Conservation (phyloP, 2,888 invertebrate genomes). For the Drosophila melanosoma region DNA sequence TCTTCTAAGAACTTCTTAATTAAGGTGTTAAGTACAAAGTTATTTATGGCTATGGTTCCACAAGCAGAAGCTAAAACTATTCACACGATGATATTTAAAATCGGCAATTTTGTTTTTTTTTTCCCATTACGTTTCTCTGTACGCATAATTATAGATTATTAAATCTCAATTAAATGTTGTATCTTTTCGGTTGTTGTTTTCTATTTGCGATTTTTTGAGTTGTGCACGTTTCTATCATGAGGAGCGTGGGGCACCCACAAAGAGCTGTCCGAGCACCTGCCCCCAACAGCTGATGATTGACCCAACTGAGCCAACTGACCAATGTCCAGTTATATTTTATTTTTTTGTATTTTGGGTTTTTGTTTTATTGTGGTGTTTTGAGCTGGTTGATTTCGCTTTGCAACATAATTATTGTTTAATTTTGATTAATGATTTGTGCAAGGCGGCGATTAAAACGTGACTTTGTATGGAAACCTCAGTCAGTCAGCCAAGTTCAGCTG, state of each 20-base stretch:
- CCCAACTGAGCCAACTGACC: conserved; percentile 29
- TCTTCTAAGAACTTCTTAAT: conserved; percentile 35
- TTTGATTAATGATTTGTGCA: conserved; percentile 79
- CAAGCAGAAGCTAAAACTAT: conserved; percentile 44
- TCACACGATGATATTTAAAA: conserved; percentile 69
- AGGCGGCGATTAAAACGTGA: conserved; percentile 77
- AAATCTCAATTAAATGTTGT: conserved; percentile 74
- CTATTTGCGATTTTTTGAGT: conserved; percentile 23
- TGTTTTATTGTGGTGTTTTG: conserved; percentile 31
- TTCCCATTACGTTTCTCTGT: conserved; percentile 13
- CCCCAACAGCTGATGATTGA: conserved; percentile 41
- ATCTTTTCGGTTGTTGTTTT: conserved; percentile 31
- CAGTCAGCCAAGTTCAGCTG: conserved; percentile 22
- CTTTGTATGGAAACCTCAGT: conserved; percentile 60
- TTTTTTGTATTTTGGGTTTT: conserved; percentile 31
- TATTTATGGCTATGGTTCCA: neutral
- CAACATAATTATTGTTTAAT: conserved; percentile 78
- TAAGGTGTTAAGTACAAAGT: conserved; percentile 12
- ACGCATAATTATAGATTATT: conserved; percentile 76
- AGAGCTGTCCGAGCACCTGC: conserved; percentile 41
- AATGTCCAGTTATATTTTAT: conserved; percentile 31
- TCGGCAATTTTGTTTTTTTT: conserved; percentile 36
- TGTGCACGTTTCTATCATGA: conserved; percentile 37
- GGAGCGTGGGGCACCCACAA: conserved; percentile 51
- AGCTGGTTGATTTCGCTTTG: conserved; percentile 47